Percentiles rank a stretch among this genome's conserved stretches.
Evolutionary conservation across 2,888 invertebrate genomes (phyloP).

Genomic region (Ormyrus nitidulus): DNA sequence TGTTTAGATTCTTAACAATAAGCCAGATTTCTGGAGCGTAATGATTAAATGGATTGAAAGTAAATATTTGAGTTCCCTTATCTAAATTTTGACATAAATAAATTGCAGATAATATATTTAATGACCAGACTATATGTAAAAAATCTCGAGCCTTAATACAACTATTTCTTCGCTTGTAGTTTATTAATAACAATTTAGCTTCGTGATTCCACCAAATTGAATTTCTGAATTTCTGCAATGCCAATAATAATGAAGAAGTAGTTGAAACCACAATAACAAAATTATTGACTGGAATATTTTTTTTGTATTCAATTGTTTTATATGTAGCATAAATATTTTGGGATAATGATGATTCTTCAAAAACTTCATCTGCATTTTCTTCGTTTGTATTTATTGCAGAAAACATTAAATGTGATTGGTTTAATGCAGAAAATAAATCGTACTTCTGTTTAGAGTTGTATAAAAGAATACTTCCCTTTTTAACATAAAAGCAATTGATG

Average conservation of each 20-base stretch:
- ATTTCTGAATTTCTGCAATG: neutral
- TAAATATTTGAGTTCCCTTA: neutral
- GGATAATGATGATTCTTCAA: no score
- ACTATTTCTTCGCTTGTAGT: neutral
- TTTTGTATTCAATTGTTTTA: conserved; percentile 2
- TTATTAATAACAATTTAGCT: neutral
- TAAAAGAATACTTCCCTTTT: conserved; percentile 1
- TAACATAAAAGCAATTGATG: neutral
- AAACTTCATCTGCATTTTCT: neutral
- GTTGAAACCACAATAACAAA: neutral
- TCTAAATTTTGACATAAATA: neutral
- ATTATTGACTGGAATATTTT: neutral
- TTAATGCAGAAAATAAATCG: neutral
- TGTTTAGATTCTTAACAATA: neutral
- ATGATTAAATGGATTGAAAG: conserved; percentile 20
- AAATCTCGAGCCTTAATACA: neutral
- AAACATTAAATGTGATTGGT: neutral
- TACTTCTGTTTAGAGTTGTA: neutral
- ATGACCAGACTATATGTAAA: conserved; percentile 5
- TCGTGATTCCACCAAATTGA: conserved; percentile 27
- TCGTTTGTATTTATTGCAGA: neutral
- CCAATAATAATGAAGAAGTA: neutral
- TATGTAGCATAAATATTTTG: neutral
- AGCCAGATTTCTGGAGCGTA: conserved; percentile 6
- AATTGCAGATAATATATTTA: conserved; percentile 13